Evolutionary conservation across 1,140 invertebrate species (phyloP), one percentile per base, ranked within the genome.

Genomic region (Aphaenogaster floridana): DNA sequence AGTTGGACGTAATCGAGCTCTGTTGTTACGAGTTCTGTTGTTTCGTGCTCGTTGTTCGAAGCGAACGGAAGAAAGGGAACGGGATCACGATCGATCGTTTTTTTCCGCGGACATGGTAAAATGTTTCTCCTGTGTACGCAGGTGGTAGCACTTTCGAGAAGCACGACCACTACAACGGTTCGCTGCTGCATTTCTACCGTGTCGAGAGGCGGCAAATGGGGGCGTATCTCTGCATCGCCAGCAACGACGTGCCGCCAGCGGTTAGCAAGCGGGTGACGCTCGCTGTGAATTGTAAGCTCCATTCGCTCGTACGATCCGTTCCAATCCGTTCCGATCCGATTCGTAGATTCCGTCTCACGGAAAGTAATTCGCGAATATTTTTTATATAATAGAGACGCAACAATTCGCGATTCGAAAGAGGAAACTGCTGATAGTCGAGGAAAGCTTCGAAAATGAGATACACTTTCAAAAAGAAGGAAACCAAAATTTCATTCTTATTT

Each of bases 241-340:
- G 97, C 92, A 98, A 98, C 94, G 98, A 98, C 94, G 98, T 98
- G 36, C 98, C 98, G 84, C 98, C 98, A 42, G 98, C 98, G 15
- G 98, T 98, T 92, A 98, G 98, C 96, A 98, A 98, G 95, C 95
- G 98, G 89, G 97, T 99, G 88, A 97, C 97, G 68, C 96, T 98
- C 61, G 97, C 97, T 94, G 98, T 98, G 78, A 98, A 98, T 95
- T 99, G 98, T 99, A 96, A 98, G 98, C 72, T 68, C 54, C 59
- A 9, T 59, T 61, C n/a, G 21, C 21, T 68, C 34, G 39, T 34
- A 57, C 72, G 21, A 52, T 69, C 8, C 28, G 36, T 39, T 39
- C 15, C 28, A n/a, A 54, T 68, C 1, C n/a, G 17, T 66, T 50
- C 8, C 42, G 48, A 54, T 80, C 52, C n/a, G 74, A 69, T 78